Evolutionary conservation across 2,888 invertebrate genomes (phyloP).

Genomic region (Drosophila hamatofila): DNA sequence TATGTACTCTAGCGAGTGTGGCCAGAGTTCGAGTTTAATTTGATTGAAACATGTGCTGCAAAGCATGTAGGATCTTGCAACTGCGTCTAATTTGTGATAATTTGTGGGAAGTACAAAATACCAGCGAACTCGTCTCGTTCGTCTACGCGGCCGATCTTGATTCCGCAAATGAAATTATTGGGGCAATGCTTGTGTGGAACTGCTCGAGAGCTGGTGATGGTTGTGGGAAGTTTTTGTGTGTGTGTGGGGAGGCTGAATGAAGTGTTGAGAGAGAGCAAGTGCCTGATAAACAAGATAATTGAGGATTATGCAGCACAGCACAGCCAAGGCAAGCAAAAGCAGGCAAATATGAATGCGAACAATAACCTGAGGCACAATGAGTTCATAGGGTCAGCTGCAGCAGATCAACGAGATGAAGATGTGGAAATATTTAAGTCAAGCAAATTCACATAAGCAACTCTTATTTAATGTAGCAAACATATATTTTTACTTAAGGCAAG

Average conservation of each 20-base stretch:
- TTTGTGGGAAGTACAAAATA: conserved; percentile 72
- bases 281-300: conserved; percentile 58
- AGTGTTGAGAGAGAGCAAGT: conserved; percentile 54
- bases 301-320: conserved; percentile 39
- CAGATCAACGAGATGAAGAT: neutral
- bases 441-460: neutral
- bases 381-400: conserved; percentile 19
- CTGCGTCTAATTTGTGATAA: conserved; percentile 79
- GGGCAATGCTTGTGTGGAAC: conserved; percentile 33
- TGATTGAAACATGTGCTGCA: conserved; percentile 67
- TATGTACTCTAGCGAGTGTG: conserved; percentile 43
- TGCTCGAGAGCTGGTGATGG: neutral
- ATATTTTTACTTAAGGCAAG: too few relatives aligned
- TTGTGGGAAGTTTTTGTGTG: conserved; percentile 43
- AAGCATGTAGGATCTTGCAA: conserved; percentile 56
- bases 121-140: conserved; percentile 21
- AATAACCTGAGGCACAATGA: conserved; percentile 1
- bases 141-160: conserved; percentile 34
- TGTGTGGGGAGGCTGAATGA: conserved; percentile 17
- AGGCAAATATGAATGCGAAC: conserved; percentile 7
- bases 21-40: conserved; percentile 69
- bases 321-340: conserved; percentile 1
- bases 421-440: neutral
- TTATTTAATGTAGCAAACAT: too few relatives aligned
- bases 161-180: conserved; percentile 52